Conservation (phyloP, 2,113 vertebrate genomes). For the Spheniscus mendiculus region DNA sequence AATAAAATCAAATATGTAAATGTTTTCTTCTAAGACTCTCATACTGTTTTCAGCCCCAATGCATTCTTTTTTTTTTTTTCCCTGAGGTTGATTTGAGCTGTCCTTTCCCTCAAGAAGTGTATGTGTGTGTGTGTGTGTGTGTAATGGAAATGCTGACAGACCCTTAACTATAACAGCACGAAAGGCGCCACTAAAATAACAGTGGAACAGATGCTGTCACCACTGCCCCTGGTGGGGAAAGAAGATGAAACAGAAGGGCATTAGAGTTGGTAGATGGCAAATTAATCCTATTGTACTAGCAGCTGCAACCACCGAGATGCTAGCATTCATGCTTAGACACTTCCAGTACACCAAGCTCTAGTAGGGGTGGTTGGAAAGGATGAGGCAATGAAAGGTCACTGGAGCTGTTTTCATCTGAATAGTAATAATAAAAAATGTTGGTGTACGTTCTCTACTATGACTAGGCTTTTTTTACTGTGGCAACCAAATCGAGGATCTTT, state of each 20-base stretch:
- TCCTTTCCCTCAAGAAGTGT: conserved; percentile 32
- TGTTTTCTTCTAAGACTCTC: neutral
- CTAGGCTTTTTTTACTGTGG: neutral
- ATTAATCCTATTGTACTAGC: conserved; percentile 74
- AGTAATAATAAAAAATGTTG: conserved; percentile 10
- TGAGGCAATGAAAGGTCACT: conserved; percentile 68
- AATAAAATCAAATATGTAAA: neutral
- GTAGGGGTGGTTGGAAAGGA: conserved; percentile 60
- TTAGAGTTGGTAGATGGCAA: conserved; percentile 74
- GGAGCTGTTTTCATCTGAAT: conserved; percentile 51
- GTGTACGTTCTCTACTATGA: neutral
- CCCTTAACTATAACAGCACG: conserved; percentile 64
- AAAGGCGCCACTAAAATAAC: conserved; percentile 73
- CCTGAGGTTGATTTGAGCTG: neutral
- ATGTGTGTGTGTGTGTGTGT: neutral
- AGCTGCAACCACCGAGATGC: conserved; percentile 61
- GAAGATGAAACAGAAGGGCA: conserved; percentile 80
- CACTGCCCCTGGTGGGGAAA: conserved; percentile 80
- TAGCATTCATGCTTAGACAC: conserved; percentile 56
- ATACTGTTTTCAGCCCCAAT: neutral
- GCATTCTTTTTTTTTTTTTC: neutral
- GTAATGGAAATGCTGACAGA: conserved; percentile 66
- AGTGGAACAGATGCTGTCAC: conserved; percentile 77
- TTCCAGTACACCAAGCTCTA: conserved; percentile 62
- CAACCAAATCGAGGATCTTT: neutral